These are phyloP conservation scores for Cheirogaleus major DNA, from an alignment of 2,797 vertebrate genomes.

Conservation along the genomic window DNA sequence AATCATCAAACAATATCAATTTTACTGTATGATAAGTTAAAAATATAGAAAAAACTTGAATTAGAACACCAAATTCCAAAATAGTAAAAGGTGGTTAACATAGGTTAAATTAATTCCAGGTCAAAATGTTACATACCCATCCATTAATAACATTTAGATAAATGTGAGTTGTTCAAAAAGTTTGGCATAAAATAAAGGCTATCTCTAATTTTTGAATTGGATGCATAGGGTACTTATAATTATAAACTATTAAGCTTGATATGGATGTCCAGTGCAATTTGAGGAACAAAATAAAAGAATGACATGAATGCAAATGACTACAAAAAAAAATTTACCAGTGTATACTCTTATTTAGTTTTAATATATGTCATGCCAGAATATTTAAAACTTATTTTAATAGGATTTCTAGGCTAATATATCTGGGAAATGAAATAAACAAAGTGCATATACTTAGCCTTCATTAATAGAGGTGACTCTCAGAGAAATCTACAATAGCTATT, in stretches of 20 bases:
- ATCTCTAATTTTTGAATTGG: not conserved
- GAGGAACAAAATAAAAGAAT: not conserved
- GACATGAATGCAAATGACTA: not conserved
- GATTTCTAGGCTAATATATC: not conserved
- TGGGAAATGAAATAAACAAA: not conserved
- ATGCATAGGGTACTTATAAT: not conserved
- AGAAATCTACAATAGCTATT: not conserved
- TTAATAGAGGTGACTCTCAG: not conserved
- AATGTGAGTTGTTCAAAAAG: not conserved
- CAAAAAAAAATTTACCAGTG: not conserved
- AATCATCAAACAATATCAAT: not conserved
- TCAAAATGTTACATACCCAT: not conserved
- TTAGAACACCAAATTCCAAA: not conserved
- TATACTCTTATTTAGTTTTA: not conserved
- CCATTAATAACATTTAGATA: not conserved
- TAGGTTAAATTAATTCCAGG: not conserved
- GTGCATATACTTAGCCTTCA: not conserved
- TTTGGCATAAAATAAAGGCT: not conserved
- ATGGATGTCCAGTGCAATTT: not conserved
- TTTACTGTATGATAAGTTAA: not conserved
- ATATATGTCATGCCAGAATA: not conserved
- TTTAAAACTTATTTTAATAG: not conserved
- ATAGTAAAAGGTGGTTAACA: not conserved
- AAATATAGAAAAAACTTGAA: not conserved
- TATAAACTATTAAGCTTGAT: not conserved